These are phyloP conservation scores for Amphiprion clarkii DNA, from an alignment of 2,797 vertebrate species.

Conservation along the genomic window DNA sequence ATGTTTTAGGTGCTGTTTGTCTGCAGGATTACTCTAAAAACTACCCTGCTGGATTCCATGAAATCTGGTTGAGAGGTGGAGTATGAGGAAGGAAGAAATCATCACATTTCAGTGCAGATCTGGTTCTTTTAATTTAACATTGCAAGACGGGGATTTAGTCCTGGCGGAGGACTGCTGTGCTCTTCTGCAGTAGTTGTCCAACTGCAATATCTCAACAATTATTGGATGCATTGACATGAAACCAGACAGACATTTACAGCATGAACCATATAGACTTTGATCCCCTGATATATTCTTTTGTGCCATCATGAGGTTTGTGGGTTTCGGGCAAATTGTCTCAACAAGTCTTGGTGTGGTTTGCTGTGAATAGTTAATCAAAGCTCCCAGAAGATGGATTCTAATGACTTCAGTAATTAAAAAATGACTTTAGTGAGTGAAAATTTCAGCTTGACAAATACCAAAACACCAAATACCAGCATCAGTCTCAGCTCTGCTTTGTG, in stretches of 20 bases:
- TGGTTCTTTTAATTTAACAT: no score
- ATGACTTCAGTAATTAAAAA: no score
- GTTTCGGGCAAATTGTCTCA: background rate
- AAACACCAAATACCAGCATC: background rate
- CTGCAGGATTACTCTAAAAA: no score
- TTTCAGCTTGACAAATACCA: background rate
- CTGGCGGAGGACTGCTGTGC: no score
- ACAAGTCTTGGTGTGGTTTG: background rate
- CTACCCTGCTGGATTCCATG: no score
- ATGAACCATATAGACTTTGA: background rate
- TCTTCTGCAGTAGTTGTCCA: no score
- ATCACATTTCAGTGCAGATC: no score
- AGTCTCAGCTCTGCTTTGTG: conserved; percentile 5
- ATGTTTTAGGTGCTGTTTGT: no score
- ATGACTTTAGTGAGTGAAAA: background rate
- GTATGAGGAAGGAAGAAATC: no score
- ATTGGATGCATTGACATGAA: background rate
- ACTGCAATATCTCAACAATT: conserved; percentile 8
- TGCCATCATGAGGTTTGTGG: background rate
- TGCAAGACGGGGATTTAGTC: no score
- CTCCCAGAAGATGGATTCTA: no score
- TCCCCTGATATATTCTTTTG: background rate
- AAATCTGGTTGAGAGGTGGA: no score
- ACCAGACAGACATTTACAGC: background rate
- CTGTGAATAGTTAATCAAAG: background rate